Evolutionary conservation across 2,888 invertebrate genomes (phyloP), one percentile per base, ranked within the genome.

Genomic region (Limenitis arthemis): DNA sequence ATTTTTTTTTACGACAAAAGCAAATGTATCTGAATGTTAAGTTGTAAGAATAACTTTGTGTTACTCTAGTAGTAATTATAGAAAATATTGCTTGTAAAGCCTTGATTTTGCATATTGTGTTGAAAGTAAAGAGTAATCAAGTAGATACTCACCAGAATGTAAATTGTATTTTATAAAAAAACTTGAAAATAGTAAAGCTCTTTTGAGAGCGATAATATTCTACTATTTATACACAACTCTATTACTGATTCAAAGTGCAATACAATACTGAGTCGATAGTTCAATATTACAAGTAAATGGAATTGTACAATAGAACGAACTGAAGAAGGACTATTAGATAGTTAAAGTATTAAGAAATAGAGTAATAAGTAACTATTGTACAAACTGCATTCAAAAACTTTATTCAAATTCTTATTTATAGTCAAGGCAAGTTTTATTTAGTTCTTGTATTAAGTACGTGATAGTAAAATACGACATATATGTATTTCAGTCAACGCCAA

Each of bases 401-500:
- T 44, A 5, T 12, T 43, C 31, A 4, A 38, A 33, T 34, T 29
- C 28, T 9, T 40, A 33, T 50, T 50, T 39, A 40, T 9, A 44
- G 9, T 44, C 39, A 44, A 38, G 43, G 31, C 43, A 49, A 44
- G 8, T 32, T 34, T 50, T 50, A 40, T 30, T 12, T 40, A 29
- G 29, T 34, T 51, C 44, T 33, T 7, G 34, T 36, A 31, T 1
- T 20, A 44, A 40, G 5, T 42, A 52, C 20, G 40, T 39, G n/a
- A 46, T 20, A 46, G 42, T 43, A 43, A 51, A 20, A 38, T 47
- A 51, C 48, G 48, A 52, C 44, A 51, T 50, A 40, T 37, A 49
- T 47, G 47, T 50, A 30, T 51, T 32, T 40, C 37, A 55, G 6
- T 49, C 42, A 56, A 54, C 44, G 39, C 40, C 38, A 58, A 55